phyloP scores from a whole-genome alignment of 2,797 vertebrate species.

The Lepilemur ruficaudatus region DNA sequence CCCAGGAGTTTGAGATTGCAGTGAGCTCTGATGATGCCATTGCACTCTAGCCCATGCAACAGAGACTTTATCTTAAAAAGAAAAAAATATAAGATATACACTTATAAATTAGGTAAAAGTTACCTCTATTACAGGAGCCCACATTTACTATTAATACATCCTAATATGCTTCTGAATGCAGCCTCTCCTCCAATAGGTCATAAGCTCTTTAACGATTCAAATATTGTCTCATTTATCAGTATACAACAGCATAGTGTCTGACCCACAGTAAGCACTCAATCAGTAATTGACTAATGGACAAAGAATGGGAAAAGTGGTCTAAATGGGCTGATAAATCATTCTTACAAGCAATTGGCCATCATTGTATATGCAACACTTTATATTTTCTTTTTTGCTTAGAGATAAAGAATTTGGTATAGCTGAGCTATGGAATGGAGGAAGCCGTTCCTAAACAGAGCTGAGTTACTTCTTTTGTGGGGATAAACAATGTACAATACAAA shows the following conservation, averaged over 20 bases:
- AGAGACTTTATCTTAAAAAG: background rate
- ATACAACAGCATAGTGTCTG: background rate
- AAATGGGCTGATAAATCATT: background rate
- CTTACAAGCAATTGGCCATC: background rate
- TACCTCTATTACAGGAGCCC: background rate
- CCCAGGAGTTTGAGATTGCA: background rate
- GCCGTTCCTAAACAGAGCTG: background rate
- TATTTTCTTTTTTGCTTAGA: background rate
- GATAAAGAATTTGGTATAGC: background rate
- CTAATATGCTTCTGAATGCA: background rate
- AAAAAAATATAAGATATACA: background rate
- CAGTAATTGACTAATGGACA: background rate
- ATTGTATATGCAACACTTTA: background rate
- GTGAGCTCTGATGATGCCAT: background rate
- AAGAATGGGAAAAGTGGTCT: background rate
- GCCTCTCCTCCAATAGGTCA: background rate
- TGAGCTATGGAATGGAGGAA: background rate
- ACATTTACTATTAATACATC: background rate
- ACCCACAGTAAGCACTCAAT: background rate
- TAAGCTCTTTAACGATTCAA: background rate
- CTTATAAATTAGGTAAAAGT: background rate
- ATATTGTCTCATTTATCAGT: background rate
- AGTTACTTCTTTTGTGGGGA: background rate
- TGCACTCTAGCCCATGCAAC: background rate
- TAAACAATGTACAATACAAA: background rate